Evolutionary conservation across 2,888 invertebrate genomes (phyloP), one percentile per base, ranked within the genome.

Genomic region (Lordiphosa andalusiaca): DNA sequence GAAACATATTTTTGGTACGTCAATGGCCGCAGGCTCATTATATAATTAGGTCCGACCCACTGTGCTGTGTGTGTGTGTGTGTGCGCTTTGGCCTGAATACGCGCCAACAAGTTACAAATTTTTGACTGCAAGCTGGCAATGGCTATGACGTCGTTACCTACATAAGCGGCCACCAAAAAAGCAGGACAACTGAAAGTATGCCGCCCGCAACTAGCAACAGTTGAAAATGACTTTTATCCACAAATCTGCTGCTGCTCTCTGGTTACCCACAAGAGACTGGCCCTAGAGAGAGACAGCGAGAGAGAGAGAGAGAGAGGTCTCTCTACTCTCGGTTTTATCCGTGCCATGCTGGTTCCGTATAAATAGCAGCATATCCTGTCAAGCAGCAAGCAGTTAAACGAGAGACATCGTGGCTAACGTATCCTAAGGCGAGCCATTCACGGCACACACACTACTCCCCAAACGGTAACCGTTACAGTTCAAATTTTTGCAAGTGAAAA

Each of bases 111-210:
- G 67, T 68, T 49, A 60, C 35, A 60, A 10, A 10, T 49, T 9
- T 37, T 47, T 37, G 59, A 51, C 54, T 53, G 58, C 61, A 59
- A 42, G 44, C 52, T 53, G 56, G 65, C 67, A 40, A 71, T 86
- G 86, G 65, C 67, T 44, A 71, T 86, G 86, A 86, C 86, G 86
- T 86, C 86, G 85, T 80, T 58, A 65, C 72, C 66, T 68, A 76
- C 73, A 73, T 68, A 75, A 61, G 71, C 44, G 65, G 50, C 64
- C 52, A 16, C 16, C 48, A 48, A 42, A 53, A 44, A 63, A 53
- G 35, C 59, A 54, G 67, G 67, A 57, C 70, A 59, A 59, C 44
- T 41, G 37, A 65, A 68, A 69, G 67, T 76, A 72, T 76, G 71
- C 78, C 69, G 71, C 69, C 49, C 53, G 64, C 56, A 33, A 61